These are phyloP conservation scores for Metridium senile DNA, from an alignment of 92 coral and sea anemone genomes.

Conservation along the genomic window DNA sequence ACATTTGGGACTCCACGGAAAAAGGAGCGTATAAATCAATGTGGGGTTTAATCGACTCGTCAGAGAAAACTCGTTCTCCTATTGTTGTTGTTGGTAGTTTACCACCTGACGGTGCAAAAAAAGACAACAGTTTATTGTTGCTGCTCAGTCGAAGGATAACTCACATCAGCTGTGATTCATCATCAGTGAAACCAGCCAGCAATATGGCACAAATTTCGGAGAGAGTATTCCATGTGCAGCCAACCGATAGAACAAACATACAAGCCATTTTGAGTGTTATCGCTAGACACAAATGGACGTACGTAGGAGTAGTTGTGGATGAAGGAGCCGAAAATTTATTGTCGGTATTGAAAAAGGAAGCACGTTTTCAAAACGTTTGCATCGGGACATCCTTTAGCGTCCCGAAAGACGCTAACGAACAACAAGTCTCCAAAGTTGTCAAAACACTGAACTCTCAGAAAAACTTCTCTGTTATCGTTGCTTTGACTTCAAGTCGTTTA, in stretches of 20 bases:
- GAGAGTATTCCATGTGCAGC: slow-evolving; percentile 54
- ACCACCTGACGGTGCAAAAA: slow-evolving; percentile 20
- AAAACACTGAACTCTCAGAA: slow-evolving; percentile 47
- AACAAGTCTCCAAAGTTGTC: slow-evolving; percentile 53
- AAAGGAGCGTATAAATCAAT: slow-evolving; percentile 26
- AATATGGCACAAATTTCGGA: slow-evolving; percentile 23
- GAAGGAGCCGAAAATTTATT: slow-evolving; percentile 33
- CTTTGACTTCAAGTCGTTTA: slow-evolving; percentile 55
- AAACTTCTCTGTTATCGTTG: slow-evolving; percentile 71
- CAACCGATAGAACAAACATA: slow-evolving; percentile 66
- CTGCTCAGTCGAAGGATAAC: slow-evolving; percentile 48
- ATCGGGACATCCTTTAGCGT: slow-evolving; percentile 54
- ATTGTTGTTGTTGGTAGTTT: slow-evolving; percentile 63
- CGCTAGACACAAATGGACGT: slow-evolving; percentile 78
- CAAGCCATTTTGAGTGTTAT: slow-evolving; percentile 70
- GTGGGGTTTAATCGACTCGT: slow-evolving; percentile 18
- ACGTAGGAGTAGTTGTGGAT: slow-evolving; percentile 66
- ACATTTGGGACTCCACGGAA: slow-evolving; percentile 37
- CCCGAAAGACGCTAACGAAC: slow-evolving; percentile 40
- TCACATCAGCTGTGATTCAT: slow-evolving; percentile 74
- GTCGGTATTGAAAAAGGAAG: slow-evolving; percentile 48
- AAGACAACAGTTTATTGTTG: slow-evolving; percentile 28
- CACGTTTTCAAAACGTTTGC: slow-evolving; percentile 50
- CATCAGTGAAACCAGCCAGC: slow-evolving; percentile 39
- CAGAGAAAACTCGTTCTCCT: slow-evolving; percentile 6